A percentile compares a stretch with the other conserved stretches of the same genome.
Conservation (phyloP, 2,888 invertebrate genomes). For the Gastrophysa polygoni region DNA sequence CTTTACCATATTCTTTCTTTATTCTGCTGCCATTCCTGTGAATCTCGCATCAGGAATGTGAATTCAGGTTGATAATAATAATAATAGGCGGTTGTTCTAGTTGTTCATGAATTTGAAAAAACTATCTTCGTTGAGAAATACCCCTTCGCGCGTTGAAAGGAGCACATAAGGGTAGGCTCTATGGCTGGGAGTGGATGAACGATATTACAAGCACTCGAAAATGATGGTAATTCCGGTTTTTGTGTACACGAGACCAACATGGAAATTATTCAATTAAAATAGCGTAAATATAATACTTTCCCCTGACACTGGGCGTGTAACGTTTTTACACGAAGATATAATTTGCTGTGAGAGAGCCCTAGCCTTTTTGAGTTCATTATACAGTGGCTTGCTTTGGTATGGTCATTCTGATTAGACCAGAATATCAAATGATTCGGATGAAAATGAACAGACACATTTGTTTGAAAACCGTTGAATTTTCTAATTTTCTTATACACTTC, state of each 20-base stretch:
- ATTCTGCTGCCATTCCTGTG: too few relatives aligned
- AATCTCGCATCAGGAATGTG: too few relatives aligned
- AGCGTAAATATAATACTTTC: constrained; percentile 1
- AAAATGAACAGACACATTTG: neutral
- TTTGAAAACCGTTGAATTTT: neutral
- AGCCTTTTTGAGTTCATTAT: neutral
- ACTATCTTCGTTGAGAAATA: too few relatives aligned
- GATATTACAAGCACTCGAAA: neutral
- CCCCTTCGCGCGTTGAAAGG: too few relatives aligned
- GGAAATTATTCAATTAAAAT: constrained; percentile 5
- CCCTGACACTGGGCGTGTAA: constrained; percentile 11
- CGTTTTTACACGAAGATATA: neutral
- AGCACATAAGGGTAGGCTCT: too few relatives aligned
- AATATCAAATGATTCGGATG: neutral
- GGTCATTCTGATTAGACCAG: neutral
- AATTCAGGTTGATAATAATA: too few relatives aligned
- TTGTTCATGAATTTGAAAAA: too few relatives aligned
- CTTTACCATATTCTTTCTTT: too few relatives aligned
- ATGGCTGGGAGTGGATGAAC: too few relatives aligned
- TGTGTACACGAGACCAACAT: neutral
- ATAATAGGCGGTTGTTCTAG: too few relatives aligned
- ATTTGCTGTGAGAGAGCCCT: neutral
- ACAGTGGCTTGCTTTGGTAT: neutral
- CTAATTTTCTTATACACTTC: too few relatives aligned
- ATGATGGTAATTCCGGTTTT: neutral